Evolutionary conservation across 1,140 invertebrate genomes (phyloP).

Genomic region (Oscheius sp.): DNA sequence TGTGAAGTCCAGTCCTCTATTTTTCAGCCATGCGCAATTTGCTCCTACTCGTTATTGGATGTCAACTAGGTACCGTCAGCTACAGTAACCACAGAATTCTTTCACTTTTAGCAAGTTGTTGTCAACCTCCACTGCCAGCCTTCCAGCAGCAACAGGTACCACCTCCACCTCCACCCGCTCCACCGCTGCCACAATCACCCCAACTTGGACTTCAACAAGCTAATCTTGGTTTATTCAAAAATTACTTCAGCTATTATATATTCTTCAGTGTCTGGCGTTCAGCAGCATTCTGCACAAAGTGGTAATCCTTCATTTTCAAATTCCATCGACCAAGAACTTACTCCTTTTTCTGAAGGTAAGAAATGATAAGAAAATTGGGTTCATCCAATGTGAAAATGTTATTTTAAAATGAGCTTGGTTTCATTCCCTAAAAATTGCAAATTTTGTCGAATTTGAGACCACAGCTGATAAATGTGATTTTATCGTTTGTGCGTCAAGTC

Average conservation of each 20-base stretch:
- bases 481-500: no score
- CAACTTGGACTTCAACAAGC: not conserved
- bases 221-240: not conserved
- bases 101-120: not conserved
- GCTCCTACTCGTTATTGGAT: not conserved
- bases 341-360: not conserved
- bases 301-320: not conserved
- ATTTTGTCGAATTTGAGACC: no score
- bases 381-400: not conserved
- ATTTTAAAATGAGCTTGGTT: no score
- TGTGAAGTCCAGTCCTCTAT: not conserved
- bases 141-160: not conserved
- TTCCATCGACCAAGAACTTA: conserved; percentile 1
- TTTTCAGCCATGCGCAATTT: not conserved
- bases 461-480: no score
- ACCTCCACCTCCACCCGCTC: not conserved
- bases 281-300: not conserved
- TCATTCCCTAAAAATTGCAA: no score
- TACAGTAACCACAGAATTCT: no score
- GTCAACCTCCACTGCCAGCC: not conserved
- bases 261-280: conserved; percentile 5
- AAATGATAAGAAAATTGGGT: not conserved
- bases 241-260: not conserved
- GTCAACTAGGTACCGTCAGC: no score
- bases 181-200: not conserved